Percentiles rank a stretch among this genome's conserved stretches.
Evolutionary conservation across 2,113 vertebrate species (phyloP).

Genomic region (Noturus placidus): DNA sequence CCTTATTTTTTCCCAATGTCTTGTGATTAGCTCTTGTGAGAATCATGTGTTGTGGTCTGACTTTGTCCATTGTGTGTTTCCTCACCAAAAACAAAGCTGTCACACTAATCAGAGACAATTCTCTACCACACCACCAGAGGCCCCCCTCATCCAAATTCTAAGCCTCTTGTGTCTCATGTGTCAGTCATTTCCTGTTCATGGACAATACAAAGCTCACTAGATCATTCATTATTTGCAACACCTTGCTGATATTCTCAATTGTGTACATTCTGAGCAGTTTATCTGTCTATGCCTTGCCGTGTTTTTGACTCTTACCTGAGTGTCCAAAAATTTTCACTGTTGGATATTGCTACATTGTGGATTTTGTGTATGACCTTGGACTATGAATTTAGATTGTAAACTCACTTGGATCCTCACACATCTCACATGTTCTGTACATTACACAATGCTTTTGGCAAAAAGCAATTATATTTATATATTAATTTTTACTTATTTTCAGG

Average conservation of each 20-base stretch:
- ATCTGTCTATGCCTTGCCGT: not conserved
- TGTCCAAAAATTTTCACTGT: not conserved
- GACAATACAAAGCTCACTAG: not conserved
- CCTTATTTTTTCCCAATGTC: slow-evolving; percentile 6
- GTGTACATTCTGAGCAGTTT: not conserved
- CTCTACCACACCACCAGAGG: not conserved
- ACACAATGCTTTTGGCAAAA: too few species aligned
- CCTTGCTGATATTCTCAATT: not conserved
- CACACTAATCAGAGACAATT: not conserved
- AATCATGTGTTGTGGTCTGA: not conserved
- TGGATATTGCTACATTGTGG: not conserved
- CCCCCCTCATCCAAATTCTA: not conserved
- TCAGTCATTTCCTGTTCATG: too few species aligned
- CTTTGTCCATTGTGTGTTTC: not conserved
- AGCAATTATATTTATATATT: too few species aligned
- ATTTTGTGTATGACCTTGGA: too few species aligned
- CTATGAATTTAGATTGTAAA: too few species aligned
- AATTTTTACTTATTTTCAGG: too few species aligned
- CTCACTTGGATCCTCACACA: too few species aligned
- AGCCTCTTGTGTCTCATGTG: not conserved
- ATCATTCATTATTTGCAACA: not conserved
- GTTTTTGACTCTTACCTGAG: not conserved
- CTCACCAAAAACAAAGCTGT: not conserved
- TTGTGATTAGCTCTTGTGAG: slow-evolving; percentile 1
- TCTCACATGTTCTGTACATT: too few species aligned